Percentiles rank a stretch among this genome's conserved stretches.
Evolutionary conservation across 2,797 vertebrate species (phyloP).

Genomic region (Scarus forsteni): DNA sequence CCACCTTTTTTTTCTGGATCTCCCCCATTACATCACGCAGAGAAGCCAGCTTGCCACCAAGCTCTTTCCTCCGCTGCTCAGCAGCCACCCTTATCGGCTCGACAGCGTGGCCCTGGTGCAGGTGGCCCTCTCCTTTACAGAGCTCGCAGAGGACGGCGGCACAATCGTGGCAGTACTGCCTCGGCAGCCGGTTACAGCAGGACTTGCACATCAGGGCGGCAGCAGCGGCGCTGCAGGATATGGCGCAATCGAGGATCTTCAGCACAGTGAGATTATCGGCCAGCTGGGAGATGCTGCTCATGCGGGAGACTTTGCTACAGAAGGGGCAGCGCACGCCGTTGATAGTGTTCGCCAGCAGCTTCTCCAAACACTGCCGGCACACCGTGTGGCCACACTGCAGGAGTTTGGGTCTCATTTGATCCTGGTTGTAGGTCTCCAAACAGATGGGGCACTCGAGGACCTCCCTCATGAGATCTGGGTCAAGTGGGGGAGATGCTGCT

Average conservation of each 20-base stretch:
- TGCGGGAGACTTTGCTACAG: slow-evolving; percentile 95
- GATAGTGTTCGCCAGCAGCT: slow-evolving; percentile 94
- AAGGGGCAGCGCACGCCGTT: slow-evolving; percentile 97
- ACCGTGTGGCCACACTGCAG: slow-evolving; percentile 97
- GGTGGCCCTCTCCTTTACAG: slow-evolving; percentile 87
- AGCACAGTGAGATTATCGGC: slow-evolving; percentile 96
- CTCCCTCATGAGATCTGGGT: slow-evolving; percentile 93
- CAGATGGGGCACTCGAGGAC: slow-evolving; percentile 98
- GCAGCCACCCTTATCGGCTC: slow-evolving; percentile 89
- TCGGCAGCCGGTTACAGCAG: slow-evolving; percentile 91
- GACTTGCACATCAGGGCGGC: slow-evolving; percentile 92
- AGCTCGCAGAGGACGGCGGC: slow-evolving; percentile 89
- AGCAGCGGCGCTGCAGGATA: slow-evolving; percentile 87
- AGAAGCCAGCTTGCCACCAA: slow-evolving; percentile 85
- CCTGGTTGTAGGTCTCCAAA: slow-evolving; percentile 95
- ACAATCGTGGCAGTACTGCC: slow-evolving; percentile 92
- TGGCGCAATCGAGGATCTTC: slow-evolving; percentile 94
- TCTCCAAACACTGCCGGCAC: slow-evolving; percentile 95
- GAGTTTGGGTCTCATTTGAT: slow-evolving; percentile 94
- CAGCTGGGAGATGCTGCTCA: slow-evolving; percentile 92
- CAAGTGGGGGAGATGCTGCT: slow-evolving; percentile 86
- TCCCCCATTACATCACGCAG: slow-evolving; percentile 90
- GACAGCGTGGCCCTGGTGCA: slow-evolving; percentile 87
- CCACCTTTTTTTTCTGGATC: slow-evolving; percentile 91
- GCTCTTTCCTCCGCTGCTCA: slow-evolving; percentile 90